Conservation (phyloP, 2,888 invertebrate species). For the Cryptocephalus primarius region DNA sequence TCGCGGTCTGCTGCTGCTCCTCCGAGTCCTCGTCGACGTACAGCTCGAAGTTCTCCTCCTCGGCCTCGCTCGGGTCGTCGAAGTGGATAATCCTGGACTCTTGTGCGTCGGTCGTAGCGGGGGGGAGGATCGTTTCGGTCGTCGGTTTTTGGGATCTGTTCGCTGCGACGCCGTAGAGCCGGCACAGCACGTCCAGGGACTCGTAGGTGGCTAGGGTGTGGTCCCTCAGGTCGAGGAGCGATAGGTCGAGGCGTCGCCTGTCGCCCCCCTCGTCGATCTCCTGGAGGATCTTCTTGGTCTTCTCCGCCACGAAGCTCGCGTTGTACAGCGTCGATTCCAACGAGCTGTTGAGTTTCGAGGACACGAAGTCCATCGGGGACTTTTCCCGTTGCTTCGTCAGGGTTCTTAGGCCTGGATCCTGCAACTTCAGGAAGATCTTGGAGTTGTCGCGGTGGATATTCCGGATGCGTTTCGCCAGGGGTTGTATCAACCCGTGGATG, state of each 20-base stretch:
- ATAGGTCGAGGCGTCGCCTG: conserved; percentile 7
- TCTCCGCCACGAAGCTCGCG: neutral
- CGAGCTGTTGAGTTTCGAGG: neutral
- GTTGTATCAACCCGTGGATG: neutral
- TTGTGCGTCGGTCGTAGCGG: neutral
- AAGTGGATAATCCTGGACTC: conserved; percentile 4
- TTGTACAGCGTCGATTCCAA: neutral
- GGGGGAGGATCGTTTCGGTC: neutral
- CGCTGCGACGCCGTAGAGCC: conserved; percentile 18
- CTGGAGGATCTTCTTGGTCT: neutral
- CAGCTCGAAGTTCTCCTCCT: conserved; percentile 21
- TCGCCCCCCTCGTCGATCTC: neutral
- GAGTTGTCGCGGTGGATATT: neutral
- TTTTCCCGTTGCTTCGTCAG: neutral
- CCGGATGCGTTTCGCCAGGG: neutral
- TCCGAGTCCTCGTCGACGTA: conserved; percentile 9
- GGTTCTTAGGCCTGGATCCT: neutral
- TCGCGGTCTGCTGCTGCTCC: conserved; percentile 1
- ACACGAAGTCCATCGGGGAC: neutral
- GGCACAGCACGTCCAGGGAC: conserved; percentile 21
- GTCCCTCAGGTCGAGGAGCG: conserved; percentile 16
- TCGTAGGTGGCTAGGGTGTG: conserved; percentile 21
- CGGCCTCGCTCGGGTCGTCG: conserved; percentile 15
- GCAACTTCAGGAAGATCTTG: neutral
- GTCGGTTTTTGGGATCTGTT: conserved; percentile 2